Percentiles rank a stretch among this genome's conserved stretches.
These are phyloP conservation scores for Protonemura montana DNA, from an alignment of 2,888 invertebrate species.

Conservation along the genomic window DNA sequence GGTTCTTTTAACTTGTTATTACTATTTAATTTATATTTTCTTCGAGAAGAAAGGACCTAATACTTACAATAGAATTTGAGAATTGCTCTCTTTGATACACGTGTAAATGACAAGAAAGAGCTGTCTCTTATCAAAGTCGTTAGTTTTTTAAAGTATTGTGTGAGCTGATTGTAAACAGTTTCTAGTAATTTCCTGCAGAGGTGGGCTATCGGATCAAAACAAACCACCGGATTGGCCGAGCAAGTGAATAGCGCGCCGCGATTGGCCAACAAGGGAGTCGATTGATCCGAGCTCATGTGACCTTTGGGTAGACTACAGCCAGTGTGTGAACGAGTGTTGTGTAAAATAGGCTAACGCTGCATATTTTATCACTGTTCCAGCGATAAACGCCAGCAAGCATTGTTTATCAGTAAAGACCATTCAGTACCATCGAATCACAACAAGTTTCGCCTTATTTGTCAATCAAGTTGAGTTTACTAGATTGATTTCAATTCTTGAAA, in stretches of 20 bases:
- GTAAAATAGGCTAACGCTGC: not conserved
- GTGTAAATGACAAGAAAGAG: not conserved
- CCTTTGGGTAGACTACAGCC: conserved; percentile 50
- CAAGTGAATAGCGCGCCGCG: conserved; percentile 33
- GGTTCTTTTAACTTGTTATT: not conserved
- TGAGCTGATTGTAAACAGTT: conserved; percentile 14
- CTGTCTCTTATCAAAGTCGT: not conserved
- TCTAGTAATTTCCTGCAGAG: conserved; percentile 45
- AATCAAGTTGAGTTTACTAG: conserved; percentile 28
- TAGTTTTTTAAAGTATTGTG: conserved; percentile 9
- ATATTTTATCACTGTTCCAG: conserved; percentile 16
- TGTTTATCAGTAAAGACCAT: not conserved
- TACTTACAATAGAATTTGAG: not conserved
- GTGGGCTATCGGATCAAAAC: conserved; percentile 50
- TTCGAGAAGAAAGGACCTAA: not conserved
- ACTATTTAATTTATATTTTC: not conserved
- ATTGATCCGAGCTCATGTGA: conserved; percentile 52
- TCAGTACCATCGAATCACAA: not conserved
- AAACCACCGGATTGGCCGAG: conserved; percentile 49
- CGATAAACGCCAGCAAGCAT: not conserved
- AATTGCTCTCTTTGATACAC: not conserved
- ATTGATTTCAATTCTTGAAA: conserved; percentile 42
- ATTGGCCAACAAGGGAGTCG: conserved; percentile 49
- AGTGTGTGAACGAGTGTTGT: conserved; percentile 27
- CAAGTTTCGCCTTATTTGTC: not conserved